Evolutionary conservation across 2,888 invertebrate species (phyloP).

Genomic region (Dryobotodes eremita): DNA sequence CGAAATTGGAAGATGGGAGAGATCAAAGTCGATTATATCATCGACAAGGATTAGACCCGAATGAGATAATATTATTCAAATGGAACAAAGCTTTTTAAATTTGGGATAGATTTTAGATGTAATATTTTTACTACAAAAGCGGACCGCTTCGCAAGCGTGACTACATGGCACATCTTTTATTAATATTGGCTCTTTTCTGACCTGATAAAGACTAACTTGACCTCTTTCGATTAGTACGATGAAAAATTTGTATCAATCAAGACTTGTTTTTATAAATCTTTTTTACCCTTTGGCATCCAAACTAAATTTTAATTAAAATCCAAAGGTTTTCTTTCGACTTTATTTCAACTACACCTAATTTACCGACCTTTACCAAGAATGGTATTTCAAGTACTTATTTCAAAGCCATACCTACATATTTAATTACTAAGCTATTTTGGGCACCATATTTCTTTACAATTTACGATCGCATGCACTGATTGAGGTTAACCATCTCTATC

Average conservation of each 20-base stretch:
- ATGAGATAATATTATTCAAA: neutral
- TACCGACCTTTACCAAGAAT: conserved; percentile 37
- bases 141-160: neutral
- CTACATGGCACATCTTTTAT: neutral
- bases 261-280: neutral
- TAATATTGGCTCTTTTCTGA: neutral
- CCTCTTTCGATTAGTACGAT: neutral
- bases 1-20: neutral
- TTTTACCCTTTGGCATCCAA: neutral
- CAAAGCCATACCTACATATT: conserved; percentile 47
- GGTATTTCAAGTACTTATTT: conserved; percentile 51
- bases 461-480: conserved; percentile 60
- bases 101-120: neutral
- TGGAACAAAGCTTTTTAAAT: neutral
- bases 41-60: neutral
- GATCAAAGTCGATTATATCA: neutral
- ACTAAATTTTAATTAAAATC: neutral
- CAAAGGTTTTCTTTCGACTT: conserved; percentile 1
- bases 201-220: neutral
- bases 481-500: conserved; percentile 19
- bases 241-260: neutral
- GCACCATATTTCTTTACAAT: conserved; percentile 47
- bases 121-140: neutral
- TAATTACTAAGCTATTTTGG: conserved; percentile 49
- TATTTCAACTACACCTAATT: conserved; percentile 23